Percentiles rank a stretch among this genome's conserved stretches.
Conservation (phyloP, 2,113 vertebrate species). For the Megaceryle torquata region DNA sequence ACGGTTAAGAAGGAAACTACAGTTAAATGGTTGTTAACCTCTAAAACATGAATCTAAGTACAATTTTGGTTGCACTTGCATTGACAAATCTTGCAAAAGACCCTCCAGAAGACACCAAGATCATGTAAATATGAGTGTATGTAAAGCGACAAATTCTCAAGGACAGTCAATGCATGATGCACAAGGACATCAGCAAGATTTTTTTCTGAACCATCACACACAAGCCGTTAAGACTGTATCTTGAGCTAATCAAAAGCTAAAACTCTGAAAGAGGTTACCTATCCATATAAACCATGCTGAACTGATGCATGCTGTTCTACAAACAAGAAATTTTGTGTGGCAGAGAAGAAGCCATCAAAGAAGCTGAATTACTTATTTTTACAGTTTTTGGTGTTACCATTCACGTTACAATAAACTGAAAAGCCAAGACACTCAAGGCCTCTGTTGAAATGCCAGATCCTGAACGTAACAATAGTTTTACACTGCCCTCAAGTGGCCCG, state of each 20-base stretch:
- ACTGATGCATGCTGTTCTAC: not conserved
- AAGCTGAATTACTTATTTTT: too few species aligned
- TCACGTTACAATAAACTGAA: not conserved
- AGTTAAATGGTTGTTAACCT: not conserved
- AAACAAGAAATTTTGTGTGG: not conserved
- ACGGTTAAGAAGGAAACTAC: not conserved
- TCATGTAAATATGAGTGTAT: not conserved
- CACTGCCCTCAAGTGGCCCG: not conserved
- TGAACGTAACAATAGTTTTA: not conserved
- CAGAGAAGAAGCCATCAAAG: not conserved
- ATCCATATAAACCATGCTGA: not conserved
- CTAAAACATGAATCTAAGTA: not conserved
- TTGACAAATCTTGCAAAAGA: not conserved
- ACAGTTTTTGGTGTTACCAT: not conserved
- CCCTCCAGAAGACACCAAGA: not conserved
- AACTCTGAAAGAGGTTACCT: not conserved
- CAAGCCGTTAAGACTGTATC: not conserved
- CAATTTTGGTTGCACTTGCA: not conserved
- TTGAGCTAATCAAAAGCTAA: not conserved
- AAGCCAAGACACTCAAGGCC: not conserved
- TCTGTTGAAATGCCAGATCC: accelerated
- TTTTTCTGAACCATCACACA: not conserved
- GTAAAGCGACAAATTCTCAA: not conserved
- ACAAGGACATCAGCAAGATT: not conserved
- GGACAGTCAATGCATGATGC: not conserved